Percentiles rank a stretch among this genome's conserved stretches.
Evolutionary conservation across 2,888 invertebrate species (phyloP).

Genomic region (Matsumyia berberina): DNA sequence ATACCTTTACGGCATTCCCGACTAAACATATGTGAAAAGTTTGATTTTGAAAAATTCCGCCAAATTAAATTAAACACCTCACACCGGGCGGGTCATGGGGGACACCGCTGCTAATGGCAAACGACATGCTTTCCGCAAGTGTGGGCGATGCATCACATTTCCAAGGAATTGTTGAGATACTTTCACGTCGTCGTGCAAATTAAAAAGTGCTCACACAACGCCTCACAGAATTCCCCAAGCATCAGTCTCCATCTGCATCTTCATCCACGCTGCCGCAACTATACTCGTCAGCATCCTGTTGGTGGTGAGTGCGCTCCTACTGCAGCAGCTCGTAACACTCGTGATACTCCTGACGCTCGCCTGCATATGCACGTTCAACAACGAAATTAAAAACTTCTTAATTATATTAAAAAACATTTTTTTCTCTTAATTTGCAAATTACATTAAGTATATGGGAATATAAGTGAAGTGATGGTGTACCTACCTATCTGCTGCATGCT

Average conservation of each 20-base stretch:
- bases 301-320: constrained; percentile 52
- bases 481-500: too few species aligned
- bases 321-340: constrained; percentile 5
- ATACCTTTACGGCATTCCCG: constrained; percentile 49
- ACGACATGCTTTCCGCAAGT: constrained; percentile 25
- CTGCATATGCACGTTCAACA: constrained; percentile 59
- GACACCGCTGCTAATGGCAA: neutral
- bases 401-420: constrained; percentile 73
- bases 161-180: constrained; percentile 74
- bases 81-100: neutral
- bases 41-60: constrained; percentile 59
- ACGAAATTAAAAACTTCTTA: constrained; percentile 74
- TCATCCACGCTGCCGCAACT: constrained; percentile 7
- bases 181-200: constrained; percentile 60
- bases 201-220: constrained; percentile 61
- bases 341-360: constrained; percentile 9
- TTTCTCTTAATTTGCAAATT: constrained; percentile 74
- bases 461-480: constrained; percentile 72
- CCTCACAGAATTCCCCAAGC: constrained; percentile 38
- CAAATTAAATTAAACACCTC: constrained; percentile 71
- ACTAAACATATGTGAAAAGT: constrained; percentile 71
- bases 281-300: constrained; percentile 60
- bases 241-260: constrained; percentile 6
- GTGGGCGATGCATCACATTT: constrained; percentile 56
- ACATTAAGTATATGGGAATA: constrained; percentile 75